Evolutionary conservation across 2,888 invertebrate genomes (phyloP), one percentile per base, ranked within the genome.

Genomic region (Dynastes maya): DNA sequence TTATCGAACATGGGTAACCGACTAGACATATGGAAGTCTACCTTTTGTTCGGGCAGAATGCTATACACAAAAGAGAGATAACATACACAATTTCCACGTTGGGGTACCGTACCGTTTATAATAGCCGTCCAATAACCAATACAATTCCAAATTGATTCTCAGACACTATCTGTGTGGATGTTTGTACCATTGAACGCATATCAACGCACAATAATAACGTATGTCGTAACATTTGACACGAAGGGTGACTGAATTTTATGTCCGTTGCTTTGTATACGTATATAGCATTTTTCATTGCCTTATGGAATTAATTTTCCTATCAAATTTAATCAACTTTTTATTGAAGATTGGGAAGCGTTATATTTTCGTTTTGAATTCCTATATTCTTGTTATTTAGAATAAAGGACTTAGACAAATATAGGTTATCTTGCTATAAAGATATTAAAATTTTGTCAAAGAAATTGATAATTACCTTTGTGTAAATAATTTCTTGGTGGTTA

Each of bases 61-160:
- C 55, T 55, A 9, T 71, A n/a, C 32, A 37, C 53, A 71, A 71
- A 45, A 45, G 45, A n/a, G 16, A 32, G 71, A 55, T 6, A 55
- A 55, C 71, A 71, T 55, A 45, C 71, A 45, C 71, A 13, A 45
- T 74, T 74, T 74, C 40, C 61, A 49, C 45, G 61, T 74, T 45
- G 55, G 72, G 61, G 61, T 40, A 61, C 27, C 27, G 49, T 74
- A 74, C 45, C 27, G 45, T 40, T 45, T 3, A 22, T 61, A 71
- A 71, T 55, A 71, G 72, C 55, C 22, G 58, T 74, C 49, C 72
- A 74, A 49, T 74, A 40, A 37, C 51, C 68, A 74, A 74, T 74
- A 74, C 61, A 22, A 61, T 74, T 74, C 55, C 61, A 61, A 74
- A 74, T 74, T 74, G 63, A 72, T 72, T 72, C 40, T 22, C 22